These are phyloP conservation scores for Stigmatopora nigra DNA, from an alignment of 2,113 vertebrate species.

Conservation along the genomic window DNA sequence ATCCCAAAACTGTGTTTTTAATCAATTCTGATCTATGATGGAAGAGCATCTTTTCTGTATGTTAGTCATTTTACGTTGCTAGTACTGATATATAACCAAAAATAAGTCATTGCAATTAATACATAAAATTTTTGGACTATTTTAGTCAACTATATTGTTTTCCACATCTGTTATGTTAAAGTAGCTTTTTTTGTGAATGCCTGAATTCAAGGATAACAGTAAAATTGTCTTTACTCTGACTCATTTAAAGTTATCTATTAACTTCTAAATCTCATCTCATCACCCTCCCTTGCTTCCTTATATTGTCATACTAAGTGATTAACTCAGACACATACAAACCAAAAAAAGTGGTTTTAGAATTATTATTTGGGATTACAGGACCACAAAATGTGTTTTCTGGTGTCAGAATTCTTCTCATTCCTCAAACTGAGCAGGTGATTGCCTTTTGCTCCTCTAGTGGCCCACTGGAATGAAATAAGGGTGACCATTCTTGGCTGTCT, in stretches of 20 bases:
- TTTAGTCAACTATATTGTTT: background rate
- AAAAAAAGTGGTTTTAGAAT: background rate
- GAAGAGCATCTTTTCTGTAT: background rate
- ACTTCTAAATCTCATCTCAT: background rate
- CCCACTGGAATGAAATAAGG: constrained; percentile 10
- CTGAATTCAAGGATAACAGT: background rate
- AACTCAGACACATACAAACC: background rate
- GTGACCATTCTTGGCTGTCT: constrained; percentile 9
- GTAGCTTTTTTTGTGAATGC: background rate
- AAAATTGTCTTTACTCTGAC: background rate
- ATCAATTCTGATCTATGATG: background rate
- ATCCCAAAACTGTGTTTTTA: too few relatives aligned
- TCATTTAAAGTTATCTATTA: background rate
- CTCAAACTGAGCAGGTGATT: constrained; percentile 21
- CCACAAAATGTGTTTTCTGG: constrained; percentile 1
- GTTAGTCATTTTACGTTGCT: background rate
- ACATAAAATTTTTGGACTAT: background rate
- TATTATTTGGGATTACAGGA: constrained; percentile 2
- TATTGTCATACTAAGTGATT: background rate
- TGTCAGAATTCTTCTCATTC: constrained; percentile 27
- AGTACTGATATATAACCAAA: background rate
- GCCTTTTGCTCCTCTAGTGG: background rate
- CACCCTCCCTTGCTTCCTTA: background rate
- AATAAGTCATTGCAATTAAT: background rate
- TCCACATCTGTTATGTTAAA: background rate